phyloP scores from a whole-genome alignment of 2,113 vertebrate genomes.

The Dasyornis broadbenti region DNA sequence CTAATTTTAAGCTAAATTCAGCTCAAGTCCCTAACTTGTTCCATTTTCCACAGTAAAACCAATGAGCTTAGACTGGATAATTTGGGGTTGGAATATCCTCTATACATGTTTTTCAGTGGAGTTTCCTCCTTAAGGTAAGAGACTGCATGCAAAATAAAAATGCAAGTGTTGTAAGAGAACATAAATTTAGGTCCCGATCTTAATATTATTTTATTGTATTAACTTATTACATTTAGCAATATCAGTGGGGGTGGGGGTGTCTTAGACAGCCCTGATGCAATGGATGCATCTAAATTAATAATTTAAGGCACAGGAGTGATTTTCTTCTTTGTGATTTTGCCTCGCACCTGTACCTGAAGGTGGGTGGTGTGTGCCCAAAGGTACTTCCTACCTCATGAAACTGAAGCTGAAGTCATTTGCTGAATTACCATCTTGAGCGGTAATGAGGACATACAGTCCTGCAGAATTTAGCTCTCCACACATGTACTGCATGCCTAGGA shows the following conservation, averaged over 20 bases:
- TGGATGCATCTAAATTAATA: neutral
- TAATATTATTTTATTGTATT: neutral
- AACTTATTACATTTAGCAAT: neutral
- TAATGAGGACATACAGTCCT: neutral
- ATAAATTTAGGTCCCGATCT: neutral
- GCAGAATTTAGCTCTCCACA: neutral
- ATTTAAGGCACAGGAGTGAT: neutral
- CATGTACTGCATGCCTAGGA: neutral
- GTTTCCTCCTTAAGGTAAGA: neutral
- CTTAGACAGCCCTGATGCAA: neutral
- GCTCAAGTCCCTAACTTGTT: neutral
- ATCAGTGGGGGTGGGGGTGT: neutral
- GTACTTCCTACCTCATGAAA: neutral
- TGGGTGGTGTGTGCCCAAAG: neutral
- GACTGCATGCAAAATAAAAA: neutral
- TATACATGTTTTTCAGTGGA: neutral
- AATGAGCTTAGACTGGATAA: neutral
- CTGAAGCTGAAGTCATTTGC: neutral
- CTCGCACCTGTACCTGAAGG: neutral
- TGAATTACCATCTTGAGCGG: neutral
- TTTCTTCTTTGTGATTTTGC: neutral
- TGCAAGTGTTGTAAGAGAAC: neutral
- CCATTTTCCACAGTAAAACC: neutral
- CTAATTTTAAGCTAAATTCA: neutral
- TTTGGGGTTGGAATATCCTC: neutral